Conservation (phyloP, 2,888 invertebrate genomes). For the Athripsodes cinereus region DNA sequence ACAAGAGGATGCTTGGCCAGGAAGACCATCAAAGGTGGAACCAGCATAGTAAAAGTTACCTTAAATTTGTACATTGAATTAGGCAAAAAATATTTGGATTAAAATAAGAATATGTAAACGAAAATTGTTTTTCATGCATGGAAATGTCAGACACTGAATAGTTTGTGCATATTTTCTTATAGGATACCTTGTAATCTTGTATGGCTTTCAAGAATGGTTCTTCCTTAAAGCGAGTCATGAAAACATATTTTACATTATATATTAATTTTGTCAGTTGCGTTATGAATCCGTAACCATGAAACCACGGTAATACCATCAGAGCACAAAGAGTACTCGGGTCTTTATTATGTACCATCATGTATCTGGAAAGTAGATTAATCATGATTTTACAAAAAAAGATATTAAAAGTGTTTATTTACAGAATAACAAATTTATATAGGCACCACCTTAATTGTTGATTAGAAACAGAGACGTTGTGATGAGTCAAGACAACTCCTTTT, state of each 20-base stretch:
- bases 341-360: not conserved
- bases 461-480: slow-evolving; percentile 46
- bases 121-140: no score
- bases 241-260: slow-evolving; percentile 48
- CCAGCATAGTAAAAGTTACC: slow-evolving; percentile 62
- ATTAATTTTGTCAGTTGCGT: slow-evolving; percentile 54
- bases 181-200: slow-evolving; percentile 63
- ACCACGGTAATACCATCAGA: slow-evolving; percentile 72
- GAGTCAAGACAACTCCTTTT: slow-evolving; percentile 59
- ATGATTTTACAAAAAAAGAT: no score
- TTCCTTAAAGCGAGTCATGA: slow-evolving; percentile 66
- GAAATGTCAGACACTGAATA: no score
- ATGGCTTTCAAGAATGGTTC: slow-evolving; percentile 65
- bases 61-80: no score
- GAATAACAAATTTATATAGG: no score
- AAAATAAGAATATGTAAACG: no score
- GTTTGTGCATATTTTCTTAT: no score
- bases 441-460: slow-evolving; percentile 18
- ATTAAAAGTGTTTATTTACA: no score
- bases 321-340: slow-evolving; percentile 25
- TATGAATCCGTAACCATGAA: slow-evolving; percentile 75
- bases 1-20: slow-evolving; percentile 77
- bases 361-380: slow-evolving; percentile 6
- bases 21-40: slow-evolving; percentile 80
- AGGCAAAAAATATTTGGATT: no score